Conservation (phyloP, 2,113 vertebrate genomes). For the Oophaga pumilio region DNA sequence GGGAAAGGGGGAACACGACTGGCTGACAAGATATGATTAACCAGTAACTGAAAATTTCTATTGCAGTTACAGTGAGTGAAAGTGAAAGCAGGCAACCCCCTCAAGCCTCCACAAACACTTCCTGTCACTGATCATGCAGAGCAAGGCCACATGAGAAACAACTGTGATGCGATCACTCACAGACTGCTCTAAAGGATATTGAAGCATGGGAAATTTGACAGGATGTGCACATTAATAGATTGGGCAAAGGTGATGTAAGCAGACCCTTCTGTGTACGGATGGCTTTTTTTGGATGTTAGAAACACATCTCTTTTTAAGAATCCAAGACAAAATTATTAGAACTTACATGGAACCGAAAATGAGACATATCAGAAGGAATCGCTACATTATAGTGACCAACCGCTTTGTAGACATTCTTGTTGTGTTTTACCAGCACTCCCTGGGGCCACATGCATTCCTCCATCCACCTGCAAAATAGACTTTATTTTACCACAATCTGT, state of each 20-base stretch:
- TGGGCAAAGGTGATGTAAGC: too few species aligned
- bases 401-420: slow-evolving; percentile 98
- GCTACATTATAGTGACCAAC: slow-evolving; percentile 98
- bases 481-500: neutral
- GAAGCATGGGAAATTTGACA: neutral
- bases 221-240: neutral
- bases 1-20: too few species aligned
- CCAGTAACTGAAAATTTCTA: neutral
- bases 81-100: neutral
- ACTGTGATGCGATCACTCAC: neutral
- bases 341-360: slow-evolving; percentile 98
- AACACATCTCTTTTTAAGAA: neutral
- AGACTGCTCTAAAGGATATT: neutral
- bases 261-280: neutral
- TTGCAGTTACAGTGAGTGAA: neutral
- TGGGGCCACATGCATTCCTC: slow-evolving; percentile 98
- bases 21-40: neutral
- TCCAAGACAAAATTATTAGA: slow-evolving; percentile 1
- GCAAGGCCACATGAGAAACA: neutral
- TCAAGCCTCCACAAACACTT: neutral
- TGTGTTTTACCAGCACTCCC: slow-evolving; percentile 95
- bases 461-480: slow-evolving; percentile 83
- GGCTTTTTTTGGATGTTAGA: neutral
- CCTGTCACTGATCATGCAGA: neutral
- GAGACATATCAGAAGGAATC: slow-evolving; percentile 93